These are phyloP conservation scores for Caerostris extrusa DNA, from an alignment of 1,140 invertebrate species.

Conservation along the genomic window DNA sequence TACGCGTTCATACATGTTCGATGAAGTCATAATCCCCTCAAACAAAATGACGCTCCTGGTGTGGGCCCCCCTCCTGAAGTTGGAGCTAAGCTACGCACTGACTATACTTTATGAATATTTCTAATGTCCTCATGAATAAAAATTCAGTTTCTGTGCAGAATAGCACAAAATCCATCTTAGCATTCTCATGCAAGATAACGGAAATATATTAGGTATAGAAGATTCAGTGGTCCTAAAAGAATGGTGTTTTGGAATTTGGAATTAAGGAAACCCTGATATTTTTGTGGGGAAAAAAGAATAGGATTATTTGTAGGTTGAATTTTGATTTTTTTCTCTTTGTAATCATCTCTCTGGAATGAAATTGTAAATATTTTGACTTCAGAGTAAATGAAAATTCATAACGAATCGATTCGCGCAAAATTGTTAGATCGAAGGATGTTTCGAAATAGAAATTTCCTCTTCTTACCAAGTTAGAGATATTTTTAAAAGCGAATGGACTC, in stretches of 20 bases:
- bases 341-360: not conserved
- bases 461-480: too few species aligned
- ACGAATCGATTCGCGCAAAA: too few species aligned
- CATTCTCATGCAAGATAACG: not conserved
- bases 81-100: not conserved
- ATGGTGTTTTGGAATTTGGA: not conserved
- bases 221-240: not conserved
- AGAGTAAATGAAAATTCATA: not conserved
- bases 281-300: not conserved
- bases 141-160: not conserved
- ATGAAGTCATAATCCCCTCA: slow-evolving; percentile 39
- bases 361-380: not conserved
- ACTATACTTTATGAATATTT: slow-evolving; percentile 59
- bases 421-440: too few species aligned
- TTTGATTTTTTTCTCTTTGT: not conserved
- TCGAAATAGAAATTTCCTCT: too few species aligned
- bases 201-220: not conserved
- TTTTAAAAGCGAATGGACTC: too few species aligned
- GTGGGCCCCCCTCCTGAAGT: not conserved
- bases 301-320: not conserved
- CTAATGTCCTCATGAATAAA: slow-evolving; percentile 60
- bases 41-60: not conserved
- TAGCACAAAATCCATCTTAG: slow-evolving; percentile 23
- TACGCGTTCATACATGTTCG: slow-evolving; percentile 49
- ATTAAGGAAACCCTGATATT: not conserved